Conservation (phyloP, 2,113 vertebrate species). For the Pituophis catenifer region DNA sequence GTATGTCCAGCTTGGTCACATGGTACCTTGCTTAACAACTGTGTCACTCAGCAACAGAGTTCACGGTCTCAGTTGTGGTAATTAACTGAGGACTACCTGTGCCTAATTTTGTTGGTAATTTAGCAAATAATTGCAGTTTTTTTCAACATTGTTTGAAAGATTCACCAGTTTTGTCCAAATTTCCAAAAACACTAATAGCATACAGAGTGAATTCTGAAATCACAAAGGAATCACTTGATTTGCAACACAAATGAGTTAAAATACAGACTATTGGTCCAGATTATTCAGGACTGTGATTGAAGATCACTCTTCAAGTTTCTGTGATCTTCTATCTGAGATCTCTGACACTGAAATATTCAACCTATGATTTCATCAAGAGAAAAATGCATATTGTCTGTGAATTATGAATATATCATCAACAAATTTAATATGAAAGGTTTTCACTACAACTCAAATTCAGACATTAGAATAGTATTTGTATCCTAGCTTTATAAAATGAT, state of each 20-base stretch:
- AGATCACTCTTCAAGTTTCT: background rate
- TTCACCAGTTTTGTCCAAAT: background rate
- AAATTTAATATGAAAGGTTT: background rate
- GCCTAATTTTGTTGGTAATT: accelerated
- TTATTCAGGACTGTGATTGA: background rate
- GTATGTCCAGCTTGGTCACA: background rate
- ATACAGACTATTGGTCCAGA: background rate
- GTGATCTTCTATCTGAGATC: background rate
- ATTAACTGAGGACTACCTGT: accelerated
- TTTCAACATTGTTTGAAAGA: background rate
- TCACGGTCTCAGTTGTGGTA: background rate
- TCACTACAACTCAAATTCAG: background rate
- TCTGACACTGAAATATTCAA: background rate
- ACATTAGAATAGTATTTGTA: background rate
- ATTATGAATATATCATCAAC: background rate
- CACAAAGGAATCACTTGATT: background rate
- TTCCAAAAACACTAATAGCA: background rate
- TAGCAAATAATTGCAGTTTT: accelerated
- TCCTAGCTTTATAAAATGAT: background rate
- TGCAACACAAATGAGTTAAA: background rate
- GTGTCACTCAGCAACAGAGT: background rate
- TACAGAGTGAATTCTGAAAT: background rate
- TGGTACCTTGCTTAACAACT: background rate
- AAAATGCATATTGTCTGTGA: background rate
- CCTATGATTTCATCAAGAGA: background rate